phyloP scores from a whole-genome alignment of 2,113 vertebrate species.

The Sylvietta virens region DNA sequence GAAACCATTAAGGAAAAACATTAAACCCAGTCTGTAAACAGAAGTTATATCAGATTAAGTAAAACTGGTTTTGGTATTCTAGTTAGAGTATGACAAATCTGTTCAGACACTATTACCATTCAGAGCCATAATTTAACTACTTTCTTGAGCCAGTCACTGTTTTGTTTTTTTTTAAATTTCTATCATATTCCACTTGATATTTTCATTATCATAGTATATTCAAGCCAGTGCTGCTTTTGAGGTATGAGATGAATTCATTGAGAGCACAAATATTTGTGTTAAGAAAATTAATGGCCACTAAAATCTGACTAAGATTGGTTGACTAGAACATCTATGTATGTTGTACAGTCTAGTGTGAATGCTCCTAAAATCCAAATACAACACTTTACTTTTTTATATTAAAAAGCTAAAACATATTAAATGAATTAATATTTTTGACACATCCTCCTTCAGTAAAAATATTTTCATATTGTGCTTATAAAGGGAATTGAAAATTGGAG shows the following conservation, averaged over 20 bases:
- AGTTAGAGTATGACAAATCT: background rate
- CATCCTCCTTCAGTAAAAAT: background rate
- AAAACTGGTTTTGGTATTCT: background rate
- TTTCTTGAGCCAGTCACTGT: background rate
- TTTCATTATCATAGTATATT: background rate
- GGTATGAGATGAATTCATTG: background rate
- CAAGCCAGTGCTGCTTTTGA: background rate
- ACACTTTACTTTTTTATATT: background rate
- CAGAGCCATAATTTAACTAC: background rate
- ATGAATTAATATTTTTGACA: background rate
- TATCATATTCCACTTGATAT: background rate
- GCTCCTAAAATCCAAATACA: background rate
- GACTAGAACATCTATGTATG: background rate
- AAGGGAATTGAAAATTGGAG: background rate
- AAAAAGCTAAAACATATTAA: background rate
- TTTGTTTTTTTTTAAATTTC: background rate
- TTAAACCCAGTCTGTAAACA: background rate
- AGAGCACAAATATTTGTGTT: background rate
- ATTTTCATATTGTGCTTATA: background rate
- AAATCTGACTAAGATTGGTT: background rate
- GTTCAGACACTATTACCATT: background rate
- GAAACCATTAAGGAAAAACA: background rate
- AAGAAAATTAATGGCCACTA: background rate
- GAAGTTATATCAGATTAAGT: background rate
- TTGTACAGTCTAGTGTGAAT: background rate